Percentiles rank a stretch among this genome's conserved stretches.
Evolutionary conservation across 2,113 vertebrate species (phyloP).

Genomic region (Syngnathus typhle): DNA sequence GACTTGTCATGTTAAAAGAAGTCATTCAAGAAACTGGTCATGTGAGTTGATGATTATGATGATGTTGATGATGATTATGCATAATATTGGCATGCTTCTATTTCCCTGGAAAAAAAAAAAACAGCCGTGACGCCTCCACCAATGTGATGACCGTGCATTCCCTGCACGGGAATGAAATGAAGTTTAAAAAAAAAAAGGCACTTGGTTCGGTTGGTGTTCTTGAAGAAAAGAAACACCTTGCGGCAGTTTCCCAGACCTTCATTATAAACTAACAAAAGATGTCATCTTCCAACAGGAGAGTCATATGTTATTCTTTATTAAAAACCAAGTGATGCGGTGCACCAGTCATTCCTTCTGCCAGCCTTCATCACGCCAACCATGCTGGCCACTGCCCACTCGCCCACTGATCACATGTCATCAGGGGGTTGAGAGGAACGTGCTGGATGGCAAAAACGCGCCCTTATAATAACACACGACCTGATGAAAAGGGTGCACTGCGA

Average conservation of each 20-base stretch:
- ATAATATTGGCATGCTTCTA: slow-evolving; percentile 28
- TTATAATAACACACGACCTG: slow-evolving; percentile 53
- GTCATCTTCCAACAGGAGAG: slow-evolving; percentile 67
- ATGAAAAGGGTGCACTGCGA: slow-evolving; percentile 55
- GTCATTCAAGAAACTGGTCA: slow-evolving; percentile 23
- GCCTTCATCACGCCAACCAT: slow-evolving; percentile 34
- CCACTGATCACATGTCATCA: slow-evolving; percentile 33
- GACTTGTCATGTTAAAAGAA: slow-evolving; percentile 54
- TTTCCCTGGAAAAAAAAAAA: slow-evolving; percentile 38
- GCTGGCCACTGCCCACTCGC: slow-evolving; percentile 33
- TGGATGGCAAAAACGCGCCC: slow-evolving; percentile 32
- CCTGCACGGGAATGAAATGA: slow-evolving; percentile 48
- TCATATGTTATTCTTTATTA: slow-evolving; percentile 22
- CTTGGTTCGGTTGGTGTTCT: slow-evolving; percentile 35
- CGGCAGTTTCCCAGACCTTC: slow-evolving; percentile 7
- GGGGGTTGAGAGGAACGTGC: slow-evolving; percentile 35
- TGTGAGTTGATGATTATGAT: neutral
- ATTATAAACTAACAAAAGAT: slow-evolving; percentile 59
- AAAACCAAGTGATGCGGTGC: slow-evolving; percentile 28
- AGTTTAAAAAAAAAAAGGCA: slow-evolving; percentile 5
- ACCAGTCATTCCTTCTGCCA: slow-evolving; percentile 34
- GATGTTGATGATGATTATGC: slow-evolving; percentile 22
- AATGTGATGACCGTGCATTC: slow-evolving; percentile 49
- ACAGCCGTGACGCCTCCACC: slow-evolving; percentile 30
- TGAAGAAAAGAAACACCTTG: slow-evolving; percentile 12